These are phyloP conservation scores for Gerris lacustris DNA, from an alignment of 2,888 invertebrate species.

Conservation along the genomic window DNA sequence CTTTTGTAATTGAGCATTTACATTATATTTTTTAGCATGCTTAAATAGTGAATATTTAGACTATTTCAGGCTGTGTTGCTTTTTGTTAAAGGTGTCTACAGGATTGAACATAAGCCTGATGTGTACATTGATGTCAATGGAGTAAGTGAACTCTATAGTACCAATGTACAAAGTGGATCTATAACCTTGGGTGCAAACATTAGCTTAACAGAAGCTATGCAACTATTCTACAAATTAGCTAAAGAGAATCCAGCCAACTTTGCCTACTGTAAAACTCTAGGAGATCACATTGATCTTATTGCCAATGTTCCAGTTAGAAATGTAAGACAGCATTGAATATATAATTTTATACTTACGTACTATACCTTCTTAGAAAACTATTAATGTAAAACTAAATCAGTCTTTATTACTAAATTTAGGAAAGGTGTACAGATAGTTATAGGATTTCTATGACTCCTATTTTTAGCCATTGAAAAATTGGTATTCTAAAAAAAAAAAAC, in stretches of 20 bases:
- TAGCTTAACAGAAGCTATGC: constrained; percentile 45
- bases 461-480: too few relatives aligned
- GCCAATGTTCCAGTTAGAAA: constrained; percentile 61
- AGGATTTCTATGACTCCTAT: too few relatives aligned
- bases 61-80: too few relatives aligned
- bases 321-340: constrained; percentile 39
- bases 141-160: constrained; percentile 39
- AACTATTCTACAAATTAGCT: constrained; percentile 33
- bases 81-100: constrained; percentile 37
- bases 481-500: too few relatives aligned
- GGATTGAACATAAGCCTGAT: constrained; percentile 34
- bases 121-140: constrained; percentile 42
- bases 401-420: too few relatives aligned
- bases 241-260: constrained; percentile 40
- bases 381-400: too few relatives aligned
- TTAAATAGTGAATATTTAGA: too few relatives aligned
- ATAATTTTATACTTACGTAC: neutral
- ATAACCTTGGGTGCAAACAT: constrained; percentile 46
- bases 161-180: constrained; percentile 33
- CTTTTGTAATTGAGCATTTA: too few relatives aligned
- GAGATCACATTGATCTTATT: constrained; percentile 52
- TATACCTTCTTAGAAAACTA: too few relatives aligned
- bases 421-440: too few relatives aligned
- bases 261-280: constrained; percentile 46
- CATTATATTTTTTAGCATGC: too few relatives aligned